phyloP scores from a whole-genome alignment of 2,888 invertebrate species.

The Lepidochrysops patricia region DNA sequence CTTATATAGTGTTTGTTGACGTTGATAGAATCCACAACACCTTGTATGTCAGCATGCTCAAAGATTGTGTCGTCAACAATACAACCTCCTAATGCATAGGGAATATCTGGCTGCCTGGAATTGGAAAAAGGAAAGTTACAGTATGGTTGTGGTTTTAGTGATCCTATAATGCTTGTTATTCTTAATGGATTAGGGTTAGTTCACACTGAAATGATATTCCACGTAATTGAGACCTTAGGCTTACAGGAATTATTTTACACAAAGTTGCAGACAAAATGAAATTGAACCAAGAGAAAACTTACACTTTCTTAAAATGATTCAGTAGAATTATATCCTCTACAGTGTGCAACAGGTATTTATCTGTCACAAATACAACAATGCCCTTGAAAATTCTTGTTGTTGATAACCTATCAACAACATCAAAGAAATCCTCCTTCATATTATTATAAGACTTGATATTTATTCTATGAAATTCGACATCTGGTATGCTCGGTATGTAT shows the following conservation, averaged over 20 bases:
- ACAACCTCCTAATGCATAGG: slow-evolving; percentile 65
- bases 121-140: background rate
- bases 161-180: too few species aligned
- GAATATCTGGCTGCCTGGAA: slow-evolving; percentile 55
- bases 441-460: slow-evolving; percentile 39
- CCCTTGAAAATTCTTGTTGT: slow-evolving; percentile 50
- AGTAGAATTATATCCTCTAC: slow-evolving; percentile 55
- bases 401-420: slow-evolving; percentile 38
- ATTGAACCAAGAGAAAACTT: slow-evolving; percentile 33
- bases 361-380: slow-evolving; percentile 56
- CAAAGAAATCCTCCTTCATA: slow-evolving; percentile 39
- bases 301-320: slow-evolving; percentile 52
- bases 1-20: slow-evolving; percentile 39
- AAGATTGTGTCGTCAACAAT: slow-evolving; percentile 53
- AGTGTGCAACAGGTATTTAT: slow-evolving; percentile 50
- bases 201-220: too few species aligned
- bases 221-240: too few species aligned
- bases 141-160: background rate
- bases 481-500: slow-evolving; percentile 52
- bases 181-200: too few species aligned
- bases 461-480: slow-evolving; percentile 50
- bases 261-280: background rate
- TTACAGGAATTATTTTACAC: background rate
- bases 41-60: slow-evolving; percentile 37
- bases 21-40: slow-evolving; percentile 41